These are phyloP conservation scores for Drosophila serrata DNA, from an alignment of 1,140 invertebrate species.

Conservation along the genomic window DNA sequence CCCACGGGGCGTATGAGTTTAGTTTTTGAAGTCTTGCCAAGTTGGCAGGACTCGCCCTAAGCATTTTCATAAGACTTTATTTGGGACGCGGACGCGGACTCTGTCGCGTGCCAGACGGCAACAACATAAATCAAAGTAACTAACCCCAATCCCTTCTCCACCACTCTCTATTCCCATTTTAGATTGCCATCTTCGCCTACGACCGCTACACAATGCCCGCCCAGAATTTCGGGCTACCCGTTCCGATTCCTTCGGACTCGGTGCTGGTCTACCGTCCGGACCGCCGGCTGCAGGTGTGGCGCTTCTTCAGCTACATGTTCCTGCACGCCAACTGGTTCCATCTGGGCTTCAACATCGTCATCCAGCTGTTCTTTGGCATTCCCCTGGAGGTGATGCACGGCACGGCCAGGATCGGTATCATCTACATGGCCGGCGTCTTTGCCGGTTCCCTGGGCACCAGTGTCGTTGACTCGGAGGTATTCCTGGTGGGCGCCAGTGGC, in stretches of 20 bases:
- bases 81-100: constrained; percentile 50
- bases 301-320: constrained; percentile 97
- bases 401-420: constrained; percentile 93
- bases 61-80: constrained; percentile 49
- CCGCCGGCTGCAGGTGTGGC: constrained; percentile 95
- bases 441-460: constrained; percentile 96
- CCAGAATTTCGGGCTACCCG: constrained; percentile 88
- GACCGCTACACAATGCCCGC: constrained; percentile 88
- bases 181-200: constrained; percentile 97
- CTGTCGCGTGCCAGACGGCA: constrained; percentile 69
- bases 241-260: constrained; percentile 96
- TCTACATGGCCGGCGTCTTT: constrained; percentile 97
- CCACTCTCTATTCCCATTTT: constrained; percentile 81
- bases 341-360: constrained; percentile 96
- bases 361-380: constrained; percentile 95
- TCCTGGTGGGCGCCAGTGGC: constrained; percentile 96
- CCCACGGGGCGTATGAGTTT: constrained; percentile 42
- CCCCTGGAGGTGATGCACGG: constrained; percentile 98
- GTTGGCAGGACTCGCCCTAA: constrained; percentile 68
- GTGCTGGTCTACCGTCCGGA: constrained; percentile 97
- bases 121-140: constrained; percentile 74
- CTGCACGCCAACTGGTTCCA: constrained; percentile 98
- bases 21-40: constrained; percentile 56
- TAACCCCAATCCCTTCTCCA: constrained; percentile 48
- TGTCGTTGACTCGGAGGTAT: constrained; percentile 97